Evolutionary conservation across 2,888 invertebrate genomes (phyloP).

Genomic region (Cepaea hortensis): DNA sequence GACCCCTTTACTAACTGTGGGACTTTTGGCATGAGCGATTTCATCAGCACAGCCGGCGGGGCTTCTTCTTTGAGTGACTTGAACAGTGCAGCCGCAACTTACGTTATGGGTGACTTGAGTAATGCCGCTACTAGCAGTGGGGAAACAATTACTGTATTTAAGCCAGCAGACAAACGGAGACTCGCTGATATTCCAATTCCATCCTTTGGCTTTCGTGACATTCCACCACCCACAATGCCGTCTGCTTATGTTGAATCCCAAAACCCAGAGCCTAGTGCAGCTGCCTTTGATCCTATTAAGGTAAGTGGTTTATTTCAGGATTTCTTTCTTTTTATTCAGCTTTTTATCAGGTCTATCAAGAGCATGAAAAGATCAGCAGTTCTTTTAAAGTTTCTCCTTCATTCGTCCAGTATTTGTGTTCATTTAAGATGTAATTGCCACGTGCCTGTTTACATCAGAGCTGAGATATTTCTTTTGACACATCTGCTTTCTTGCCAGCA

Average conservation of each 20-base stretch:
- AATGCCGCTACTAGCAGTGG: conserved; percentile 18
- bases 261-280: not conserved
- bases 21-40: conserved; percentile 21
- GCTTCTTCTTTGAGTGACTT: conserved; percentile 27
- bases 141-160: conserved; percentile 39
- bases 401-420: no score
- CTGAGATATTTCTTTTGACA: no score
- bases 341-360: no score
- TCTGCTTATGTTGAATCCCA: not conserved
- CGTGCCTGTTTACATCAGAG: no score
- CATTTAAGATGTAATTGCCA: no score
- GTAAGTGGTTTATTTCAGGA: conserved; percentile 6
- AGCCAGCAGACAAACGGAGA: conserved; percentile 11
- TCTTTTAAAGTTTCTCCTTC: no score
- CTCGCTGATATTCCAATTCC: conserved; percentile 46
- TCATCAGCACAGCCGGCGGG: conserved; percentile 24
- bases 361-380: no score
- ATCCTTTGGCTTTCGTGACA: conserved; percentile 44
- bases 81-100: conserved; percentile 14
- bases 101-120: conserved; percentile 35
- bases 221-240: conserved; percentile 46
- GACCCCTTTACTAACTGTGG: not conserved
- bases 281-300: conserved; percentile 42
- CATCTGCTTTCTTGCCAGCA: no score
- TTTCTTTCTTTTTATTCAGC: not conserved